Evolutionary conservation across 2,888 invertebrate species (phyloP).

Genomic region (Drosophila buzzatii): DNA sequence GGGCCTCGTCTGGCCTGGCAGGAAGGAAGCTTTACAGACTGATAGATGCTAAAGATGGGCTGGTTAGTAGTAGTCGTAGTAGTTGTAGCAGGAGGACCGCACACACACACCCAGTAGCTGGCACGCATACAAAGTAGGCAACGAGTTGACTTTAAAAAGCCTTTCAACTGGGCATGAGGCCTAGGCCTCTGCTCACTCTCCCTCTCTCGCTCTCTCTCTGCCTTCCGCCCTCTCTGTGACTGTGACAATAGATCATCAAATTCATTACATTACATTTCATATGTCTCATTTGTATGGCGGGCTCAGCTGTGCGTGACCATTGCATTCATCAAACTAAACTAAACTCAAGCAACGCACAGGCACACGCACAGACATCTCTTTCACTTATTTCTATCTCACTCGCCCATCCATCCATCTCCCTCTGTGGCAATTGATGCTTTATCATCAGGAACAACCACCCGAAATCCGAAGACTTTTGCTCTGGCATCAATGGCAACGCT

Average conservation of each 20-base stretch:
- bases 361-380: not conserved
- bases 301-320: constrained; percentile 68
- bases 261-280: constrained; percentile 82
- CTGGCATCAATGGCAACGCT: constrained; percentile 49
- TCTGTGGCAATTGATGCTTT: constrained; percentile 56
- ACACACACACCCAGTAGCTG: constrained; percentile 33
- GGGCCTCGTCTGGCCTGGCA: constrained; percentile 48
- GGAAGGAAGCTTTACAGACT: constrained; percentile 78
- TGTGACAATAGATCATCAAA: constrained; percentile 85
- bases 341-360: constrained; percentile 41
- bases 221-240: not conserved
- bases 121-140: constrained; percentile 77
- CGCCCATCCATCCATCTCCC: not conserved
- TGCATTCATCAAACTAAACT: constrained; percentile 67
- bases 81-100: constrained; percentile 25
- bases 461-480: constrained; percentile 44
- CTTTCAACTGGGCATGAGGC: constrained; percentile 44
- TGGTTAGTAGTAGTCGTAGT: constrained; percentile 37
- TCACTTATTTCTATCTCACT: not conserved
- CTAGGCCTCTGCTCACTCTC: constrained; percentile 19
- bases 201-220: not conserved
- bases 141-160: constrained; percentile 74
- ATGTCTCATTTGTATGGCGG: constrained; percentile 65
- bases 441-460: constrained; percentile 48
- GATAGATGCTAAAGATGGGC: constrained; percentile 75